These are phyloP conservation scores for Urechis unicinctus DNA, from an alignment of 2,888 invertebrate genomes.

Conservation along the genomic window DNA sequence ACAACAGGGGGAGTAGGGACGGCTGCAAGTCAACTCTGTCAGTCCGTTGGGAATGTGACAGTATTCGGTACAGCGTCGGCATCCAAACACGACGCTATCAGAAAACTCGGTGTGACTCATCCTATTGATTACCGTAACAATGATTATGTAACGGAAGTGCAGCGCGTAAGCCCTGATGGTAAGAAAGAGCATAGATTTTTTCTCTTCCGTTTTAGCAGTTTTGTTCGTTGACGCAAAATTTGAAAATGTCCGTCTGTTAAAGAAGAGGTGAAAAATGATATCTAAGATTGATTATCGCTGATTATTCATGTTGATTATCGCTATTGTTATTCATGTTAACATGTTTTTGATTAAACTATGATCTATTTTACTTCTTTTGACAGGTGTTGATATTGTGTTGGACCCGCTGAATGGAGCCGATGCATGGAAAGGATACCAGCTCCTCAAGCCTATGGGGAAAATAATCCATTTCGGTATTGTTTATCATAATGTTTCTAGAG, in stretches of 20 bases:
- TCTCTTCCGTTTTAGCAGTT: not conserved
- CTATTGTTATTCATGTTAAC: too few relatives aligned
- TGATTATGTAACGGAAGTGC: conserved; percentile 70
- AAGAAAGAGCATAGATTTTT: not conserved
- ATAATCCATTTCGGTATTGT: conserved; percentile 20
- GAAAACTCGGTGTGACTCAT: conserved; percentile 63
- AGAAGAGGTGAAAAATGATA: too few relatives aligned
- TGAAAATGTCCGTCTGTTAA: too few relatives aligned
- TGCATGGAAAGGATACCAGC: conserved; percentile 9
- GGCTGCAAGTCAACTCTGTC: conserved; percentile 74
- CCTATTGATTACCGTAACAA: conserved; percentile 68
- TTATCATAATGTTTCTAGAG: too few relatives aligned
- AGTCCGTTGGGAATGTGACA: conserved; percentile 72
- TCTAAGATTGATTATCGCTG: too few relatives aligned
- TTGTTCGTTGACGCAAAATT: too few relatives aligned
- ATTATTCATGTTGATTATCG: too few relatives aligned
- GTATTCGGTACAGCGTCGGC: conserved; percentile 81
- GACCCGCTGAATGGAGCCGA: conserved; percentile 19
- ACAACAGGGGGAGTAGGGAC: not conserved
- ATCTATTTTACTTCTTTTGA: not conserved
- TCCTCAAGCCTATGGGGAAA: conserved; percentile 18
- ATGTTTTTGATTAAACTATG: not conserved
- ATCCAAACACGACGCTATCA: conserved; percentile 76
- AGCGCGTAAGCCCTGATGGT: not conserved
- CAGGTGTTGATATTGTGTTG: conserved; percentile 18